phyloP scores from a whole-genome alignment of 2,113 vertebrate species.

The Hydrochoerus hydrochaeris region DNA sequence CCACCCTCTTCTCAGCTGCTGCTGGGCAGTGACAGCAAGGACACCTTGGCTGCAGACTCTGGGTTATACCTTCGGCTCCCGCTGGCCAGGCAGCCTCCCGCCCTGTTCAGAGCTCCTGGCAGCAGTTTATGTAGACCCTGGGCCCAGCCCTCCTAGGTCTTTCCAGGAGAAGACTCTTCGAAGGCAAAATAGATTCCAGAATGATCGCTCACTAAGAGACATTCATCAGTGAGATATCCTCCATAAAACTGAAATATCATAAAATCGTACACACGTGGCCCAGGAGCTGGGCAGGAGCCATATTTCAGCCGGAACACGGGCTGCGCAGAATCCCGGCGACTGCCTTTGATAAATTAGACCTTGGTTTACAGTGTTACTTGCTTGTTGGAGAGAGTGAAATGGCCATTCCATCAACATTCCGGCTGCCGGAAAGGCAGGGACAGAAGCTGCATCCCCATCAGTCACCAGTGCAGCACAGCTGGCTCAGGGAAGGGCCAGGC shows the following conservation, averaged over 20 bases:
- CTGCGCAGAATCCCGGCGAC: neutral
- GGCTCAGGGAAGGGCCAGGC: neutral
- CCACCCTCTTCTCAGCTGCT: neutral
- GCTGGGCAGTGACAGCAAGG: rapidly evolving
- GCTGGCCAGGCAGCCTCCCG: neutral
- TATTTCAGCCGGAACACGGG: constrained; percentile 67
- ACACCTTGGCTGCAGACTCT: rapidly evolving
- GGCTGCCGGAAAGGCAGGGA: constrained; percentile 38
- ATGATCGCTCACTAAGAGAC: constrained; percentile 74
- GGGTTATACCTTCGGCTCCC: rapidly evolving
- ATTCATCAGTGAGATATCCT: constrained; percentile 76
- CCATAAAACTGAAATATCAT: constrained; percentile 81
- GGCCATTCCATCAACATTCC: constrained; percentile 61
- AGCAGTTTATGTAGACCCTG: neutral
- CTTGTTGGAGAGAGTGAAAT: constrained; percentile 67
- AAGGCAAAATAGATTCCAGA: constrained; percentile 79
- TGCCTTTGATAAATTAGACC: constrained; percentile 63
- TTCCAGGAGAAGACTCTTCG: constrained; percentile 68
- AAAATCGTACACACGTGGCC: constrained; percentile 61
- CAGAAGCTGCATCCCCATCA: neutral
- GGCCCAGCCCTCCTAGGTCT: constrained; percentile 37
- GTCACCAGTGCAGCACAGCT: neutral
- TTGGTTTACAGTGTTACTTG: constrained; percentile 55
- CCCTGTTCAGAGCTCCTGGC: neutral
- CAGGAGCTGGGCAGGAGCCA: constrained; percentile 52